phyloP scores from a whole-genome alignment of 2,888 invertebrate genomes.

The Euspilapteryx auroguttella region DNA sequence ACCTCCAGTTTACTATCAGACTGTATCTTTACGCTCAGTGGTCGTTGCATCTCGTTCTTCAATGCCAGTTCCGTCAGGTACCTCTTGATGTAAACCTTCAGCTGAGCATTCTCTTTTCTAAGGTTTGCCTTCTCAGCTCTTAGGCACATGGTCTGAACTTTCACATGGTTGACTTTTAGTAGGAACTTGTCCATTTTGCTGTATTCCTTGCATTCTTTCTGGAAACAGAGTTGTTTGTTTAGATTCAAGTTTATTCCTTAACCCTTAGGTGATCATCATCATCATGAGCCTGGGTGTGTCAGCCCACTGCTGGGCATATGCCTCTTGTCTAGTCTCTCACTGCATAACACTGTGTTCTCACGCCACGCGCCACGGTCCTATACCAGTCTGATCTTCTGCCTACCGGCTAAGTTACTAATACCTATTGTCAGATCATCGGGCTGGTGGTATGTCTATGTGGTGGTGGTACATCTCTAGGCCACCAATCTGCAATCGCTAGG shows the following conservation, averaged over 20 bases:
- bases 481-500: too few species aligned
- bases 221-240: conserved; percentile 5
- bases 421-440: too few species aligned
- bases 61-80: conserved; percentile 65
- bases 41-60: conserved; percentile 27
- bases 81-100: conserved; percentile 64
- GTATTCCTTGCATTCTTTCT: conserved; percentile 55
- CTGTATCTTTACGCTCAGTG: conserved; percentile 25
- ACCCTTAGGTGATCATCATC: background rate
- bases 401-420: too few species aligned
- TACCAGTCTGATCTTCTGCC: too few species aligned
- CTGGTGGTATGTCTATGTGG: too few species aligned
- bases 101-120: conserved; percentile 62
- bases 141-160: conserved; percentile 39
- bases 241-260: background rate
- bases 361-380: too few species aligned
- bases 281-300: too few species aligned
- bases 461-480: too few species aligned
- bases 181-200: conserved; percentile 72
- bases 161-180: conserved; percentile 43
- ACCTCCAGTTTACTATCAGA: conserved; percentile 17
- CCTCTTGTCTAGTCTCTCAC: too few species aligned
- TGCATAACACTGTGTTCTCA: too few species aligned
- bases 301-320: too few species aligned
- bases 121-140: conserved; percentile 40